A percentile compares a stretch with the other conserved stretches of the same genome.
Evolutionary conservation across 2,113 vertebrate species (phyloP).

Genomic region (Tor tambroides): DNA sequence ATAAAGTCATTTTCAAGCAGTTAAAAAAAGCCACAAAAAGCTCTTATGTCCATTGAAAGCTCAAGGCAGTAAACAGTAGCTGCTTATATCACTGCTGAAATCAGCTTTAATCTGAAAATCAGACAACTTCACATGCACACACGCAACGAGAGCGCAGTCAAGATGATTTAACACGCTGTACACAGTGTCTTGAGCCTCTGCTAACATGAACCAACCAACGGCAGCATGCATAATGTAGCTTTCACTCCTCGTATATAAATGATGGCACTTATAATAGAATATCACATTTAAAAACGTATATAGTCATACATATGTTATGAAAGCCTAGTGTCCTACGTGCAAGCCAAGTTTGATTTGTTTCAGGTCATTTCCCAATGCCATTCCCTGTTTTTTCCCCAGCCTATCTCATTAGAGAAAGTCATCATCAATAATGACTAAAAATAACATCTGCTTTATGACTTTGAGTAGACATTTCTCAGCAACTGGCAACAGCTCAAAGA

Average conservation of each 20-base stretch:
- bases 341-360: neutral
- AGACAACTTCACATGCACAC: neutral
- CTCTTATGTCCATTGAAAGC: neutral
- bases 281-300: neutral
- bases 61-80: neutral
- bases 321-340: neutral
- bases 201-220: conserved; percentile 1
- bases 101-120: conserved; percentile 16
- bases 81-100: neutral
- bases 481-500: conserved; percentile 1
- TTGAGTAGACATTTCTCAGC: neutral
- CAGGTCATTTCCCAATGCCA: neutral
- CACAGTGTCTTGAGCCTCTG: neutral
- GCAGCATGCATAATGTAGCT: conserved; percentile 1
- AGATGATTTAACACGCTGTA: neutral
- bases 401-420: neutral
- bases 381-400: neutral
- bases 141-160: neutral
- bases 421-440: conserved; percentile 22
- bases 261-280: neutral
- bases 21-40: neutral
- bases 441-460: conserved; percentile 21
- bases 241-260: neutral
- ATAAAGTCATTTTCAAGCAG: neutral
- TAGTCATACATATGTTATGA: neutral